Base-by-base conservation (phyloP, 2,888 invertebrate genomes). In the Agrilus mali region DNA sequence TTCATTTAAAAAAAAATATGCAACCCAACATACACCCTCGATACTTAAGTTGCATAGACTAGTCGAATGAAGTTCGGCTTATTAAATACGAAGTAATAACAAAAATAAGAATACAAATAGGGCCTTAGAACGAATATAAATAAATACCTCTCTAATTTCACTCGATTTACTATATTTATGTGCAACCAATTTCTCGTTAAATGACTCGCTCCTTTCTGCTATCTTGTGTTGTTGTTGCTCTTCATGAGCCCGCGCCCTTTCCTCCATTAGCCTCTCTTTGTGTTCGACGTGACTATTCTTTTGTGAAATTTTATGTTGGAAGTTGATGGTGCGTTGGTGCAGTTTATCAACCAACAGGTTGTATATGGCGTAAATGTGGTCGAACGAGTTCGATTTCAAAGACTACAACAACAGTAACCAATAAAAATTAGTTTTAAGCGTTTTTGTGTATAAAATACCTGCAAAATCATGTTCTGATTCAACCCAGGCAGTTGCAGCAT, bases 301-400 rank as follows among this genome's bases (percentile, higher is more conserved):
- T 55, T 71, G 69, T 43, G 70, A 66, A 12, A 70, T 68, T 6
- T 64, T 66, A 37, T 74, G 71, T 47, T 76, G 75, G 58, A 76
- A 62, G 47, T 64, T 65, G 36, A 68, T 61, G 16, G 67, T 67
- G 43, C 71, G 66, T 55, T 73, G 70, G 55, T 75, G 73, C 47
- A 87, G 60, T 60, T 86, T 86, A 65, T 94, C 93, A 59, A 85
- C 76, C 36, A 95, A 73, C 50, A 95, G 71, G 65, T 92, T 87
- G 65, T 95, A 95, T 56, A 95, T 93, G 52, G 94, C 94, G 55
- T 88, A 88, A 54, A 92, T 85, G 70, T 92, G 90, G 68, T 95
- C 93, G 66, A 89, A 95, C 4, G 85, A 76, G 56, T 85, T 80
- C 54, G 82, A 83, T 58, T 82, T 80, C 41, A 95, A 80, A 16